These are phyloP conservation scores for Patella depressa DNA, from an alignment of 2,888 invertebrate species.

Conservation along the genomic window DNA sequence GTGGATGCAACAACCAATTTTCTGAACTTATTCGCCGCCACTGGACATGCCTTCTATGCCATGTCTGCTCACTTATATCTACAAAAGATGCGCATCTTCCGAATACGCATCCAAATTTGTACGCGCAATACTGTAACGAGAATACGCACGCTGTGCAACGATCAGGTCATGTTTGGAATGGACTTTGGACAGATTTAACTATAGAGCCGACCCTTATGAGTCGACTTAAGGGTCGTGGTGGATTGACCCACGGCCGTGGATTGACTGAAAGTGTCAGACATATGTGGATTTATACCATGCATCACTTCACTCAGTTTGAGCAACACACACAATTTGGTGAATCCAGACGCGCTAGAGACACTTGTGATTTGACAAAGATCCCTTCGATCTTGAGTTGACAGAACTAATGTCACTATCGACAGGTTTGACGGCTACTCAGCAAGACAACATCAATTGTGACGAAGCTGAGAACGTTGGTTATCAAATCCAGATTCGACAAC, in stretches of 20 bases:
- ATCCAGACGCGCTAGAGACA: no score
- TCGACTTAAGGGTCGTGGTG: no score
- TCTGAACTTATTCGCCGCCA: constrained; percentile 1
- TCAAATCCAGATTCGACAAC: no score
- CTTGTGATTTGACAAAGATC: no score
- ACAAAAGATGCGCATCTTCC: constrained; percentile 1
- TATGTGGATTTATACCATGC: constrained; percentile 8
- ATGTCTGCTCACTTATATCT: background rate
- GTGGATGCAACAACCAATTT: background rate
- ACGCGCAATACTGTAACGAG: no score
- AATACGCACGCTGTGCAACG: no score
- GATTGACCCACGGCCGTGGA: background rate
- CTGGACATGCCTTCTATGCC: background rate
- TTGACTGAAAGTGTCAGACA: background rate
- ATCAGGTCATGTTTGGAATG: no score
- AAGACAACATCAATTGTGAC: background rate
- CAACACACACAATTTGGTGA: no score
- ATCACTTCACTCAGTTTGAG: no score
- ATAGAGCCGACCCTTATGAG: no score
- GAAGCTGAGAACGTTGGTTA: background rate
- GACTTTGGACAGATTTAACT: no score
- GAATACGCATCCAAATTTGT: background rate
- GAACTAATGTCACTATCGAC: background rate
- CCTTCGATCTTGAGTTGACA: background rate
- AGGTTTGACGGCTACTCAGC: background rate